Conservation (phyloP, 2,888 invertebrate species). For the Agriopis aurantiaria region DNA sequence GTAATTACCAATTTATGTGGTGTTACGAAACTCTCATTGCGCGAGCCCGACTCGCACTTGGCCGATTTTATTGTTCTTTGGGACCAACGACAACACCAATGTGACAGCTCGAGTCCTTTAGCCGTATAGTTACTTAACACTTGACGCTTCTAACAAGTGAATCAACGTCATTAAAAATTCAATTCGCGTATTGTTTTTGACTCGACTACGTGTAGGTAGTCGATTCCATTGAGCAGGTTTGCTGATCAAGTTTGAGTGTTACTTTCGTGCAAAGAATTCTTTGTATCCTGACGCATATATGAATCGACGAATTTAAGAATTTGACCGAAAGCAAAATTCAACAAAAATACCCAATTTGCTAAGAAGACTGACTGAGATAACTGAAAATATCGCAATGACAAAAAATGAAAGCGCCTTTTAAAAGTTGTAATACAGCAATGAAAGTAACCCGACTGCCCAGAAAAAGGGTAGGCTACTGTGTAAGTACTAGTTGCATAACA, state of each 20-base stretch:
- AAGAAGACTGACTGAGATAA: neutral
- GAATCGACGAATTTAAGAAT: neutral
- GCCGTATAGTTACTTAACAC: slow-evolving; percentile 22
- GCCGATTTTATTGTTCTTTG: neutral
- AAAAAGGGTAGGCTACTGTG: too few species aligned
- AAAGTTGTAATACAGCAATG: too few species aligned
- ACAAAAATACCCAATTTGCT: neutral
- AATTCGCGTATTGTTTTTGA: slow-evolving; percentile 56
- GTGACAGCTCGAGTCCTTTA: neutral
- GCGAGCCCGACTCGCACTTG: too few species aligned
- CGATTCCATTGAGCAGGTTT: slow-evolving; percentile 36
- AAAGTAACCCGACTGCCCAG: too few species aligned
- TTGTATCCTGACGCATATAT: slow-evolving; percentile 7
- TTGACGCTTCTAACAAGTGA: slow-evolving; percentile 52
- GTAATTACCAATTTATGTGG: too few species aligned
- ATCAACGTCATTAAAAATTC: slow-evolving; percentile 59
- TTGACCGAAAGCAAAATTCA: neutral
- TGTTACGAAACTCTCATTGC: too few species aligned
- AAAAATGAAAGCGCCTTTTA: too few species aligned
- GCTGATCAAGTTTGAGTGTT: slow-evolving; percentile 23
- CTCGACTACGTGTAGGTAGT: slow-evolving; percentile 46
- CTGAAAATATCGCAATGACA: neutral
- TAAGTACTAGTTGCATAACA: too few species aligned
- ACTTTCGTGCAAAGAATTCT: slow-evolving; percentile 20
- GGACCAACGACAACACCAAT: neutral